These are phyloP conservation scores for Puma concolor DNA, from an alignment of 2,113 vertebrate genomes.

Conservation along the genomic window DNA sequence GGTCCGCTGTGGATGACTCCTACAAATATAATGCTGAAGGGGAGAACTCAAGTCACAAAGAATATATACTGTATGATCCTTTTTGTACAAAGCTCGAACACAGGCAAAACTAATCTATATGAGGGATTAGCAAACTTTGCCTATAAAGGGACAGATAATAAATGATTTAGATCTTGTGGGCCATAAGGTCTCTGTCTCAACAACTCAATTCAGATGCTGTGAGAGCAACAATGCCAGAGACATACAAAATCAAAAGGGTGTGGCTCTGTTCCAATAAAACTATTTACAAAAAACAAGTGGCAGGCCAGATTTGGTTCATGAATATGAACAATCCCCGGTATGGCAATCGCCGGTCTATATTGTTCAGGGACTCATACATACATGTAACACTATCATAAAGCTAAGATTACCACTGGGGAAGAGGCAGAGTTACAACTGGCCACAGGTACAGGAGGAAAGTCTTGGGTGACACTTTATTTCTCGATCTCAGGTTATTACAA, in stretches of 20 bases:
- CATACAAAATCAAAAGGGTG: not conserved
- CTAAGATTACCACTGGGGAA: not conserved
- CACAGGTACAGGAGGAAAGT: not conserved
- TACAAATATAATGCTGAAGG: not conserved
- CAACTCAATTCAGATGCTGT: not conserved
- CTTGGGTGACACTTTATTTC: not conserved
- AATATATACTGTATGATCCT: not conserved
- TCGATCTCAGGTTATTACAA: not conserved
- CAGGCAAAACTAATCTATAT: not conserved
- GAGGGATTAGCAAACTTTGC: not conserved
- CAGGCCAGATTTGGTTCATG: not conserved
- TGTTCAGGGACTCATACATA: not conserved
- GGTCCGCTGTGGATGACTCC: not conserved
- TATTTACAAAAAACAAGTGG: not conserved
- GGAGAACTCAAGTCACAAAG: not conserved
- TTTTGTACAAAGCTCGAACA: not conserved
- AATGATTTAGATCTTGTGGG: not conserved
- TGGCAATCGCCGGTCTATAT: not conserved
- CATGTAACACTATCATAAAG: not conserved
- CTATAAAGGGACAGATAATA: not conserved
- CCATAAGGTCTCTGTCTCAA: not conserved
- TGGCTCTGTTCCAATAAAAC: not conserved
- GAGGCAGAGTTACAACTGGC: not conserved
- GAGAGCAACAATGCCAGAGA: not conserved
- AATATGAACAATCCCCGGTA: not conserved